Evolutionary conservation across 2,888 invertebrate genomes (phyloP).

Genomic region (Liposcelis brunnea): DNA sequence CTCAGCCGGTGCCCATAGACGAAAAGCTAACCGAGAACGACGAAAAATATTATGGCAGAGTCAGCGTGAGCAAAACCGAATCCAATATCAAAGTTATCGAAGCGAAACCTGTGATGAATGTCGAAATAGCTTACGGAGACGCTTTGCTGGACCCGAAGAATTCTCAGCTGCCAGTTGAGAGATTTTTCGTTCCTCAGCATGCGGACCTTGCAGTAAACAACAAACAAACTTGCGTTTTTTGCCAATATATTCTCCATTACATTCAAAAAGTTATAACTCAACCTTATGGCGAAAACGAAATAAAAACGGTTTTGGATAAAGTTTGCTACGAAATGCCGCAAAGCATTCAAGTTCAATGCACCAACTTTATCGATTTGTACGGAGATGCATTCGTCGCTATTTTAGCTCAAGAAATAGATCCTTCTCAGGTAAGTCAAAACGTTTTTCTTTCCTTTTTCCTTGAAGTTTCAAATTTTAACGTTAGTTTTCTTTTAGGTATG

Average conservation of each 20-base stretch:
- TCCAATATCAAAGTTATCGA: background rate
- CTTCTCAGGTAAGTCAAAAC: constrained; percentile 38
- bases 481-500: constrained; percentile 36
- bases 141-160: background rate
- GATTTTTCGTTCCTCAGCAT: constrained; percentile 26
- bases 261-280: constrained; percentile 33
- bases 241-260: constrained; percentile 67
- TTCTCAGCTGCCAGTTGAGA: constrained; percentile 33
- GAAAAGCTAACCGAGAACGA: constrained; percentile 16
- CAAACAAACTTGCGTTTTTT: constrained; percentile 50
- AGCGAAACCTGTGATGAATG: background rate
- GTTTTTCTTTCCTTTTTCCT: no score
- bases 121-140: constrained; percentile 1
- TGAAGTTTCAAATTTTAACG: constrained; percentile 6
- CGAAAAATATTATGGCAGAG: constrained; percentile 14
- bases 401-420: constrained; percentile 61
- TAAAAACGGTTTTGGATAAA: constrained; percentile 45
- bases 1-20: constrained; percentile 15
- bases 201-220: constrained; percentile 22
- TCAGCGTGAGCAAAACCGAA: constrained; percentile 8
- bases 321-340: constrained; percentile 52
- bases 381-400: constrained; percentile 63
- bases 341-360: constrained; percentile 44
- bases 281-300: constrained; percentile 29
- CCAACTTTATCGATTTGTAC: constrained; percentile 58